Conservation (phyloP, 2,113 vertebrate species). For the Steatornis caripensis region DNA sequence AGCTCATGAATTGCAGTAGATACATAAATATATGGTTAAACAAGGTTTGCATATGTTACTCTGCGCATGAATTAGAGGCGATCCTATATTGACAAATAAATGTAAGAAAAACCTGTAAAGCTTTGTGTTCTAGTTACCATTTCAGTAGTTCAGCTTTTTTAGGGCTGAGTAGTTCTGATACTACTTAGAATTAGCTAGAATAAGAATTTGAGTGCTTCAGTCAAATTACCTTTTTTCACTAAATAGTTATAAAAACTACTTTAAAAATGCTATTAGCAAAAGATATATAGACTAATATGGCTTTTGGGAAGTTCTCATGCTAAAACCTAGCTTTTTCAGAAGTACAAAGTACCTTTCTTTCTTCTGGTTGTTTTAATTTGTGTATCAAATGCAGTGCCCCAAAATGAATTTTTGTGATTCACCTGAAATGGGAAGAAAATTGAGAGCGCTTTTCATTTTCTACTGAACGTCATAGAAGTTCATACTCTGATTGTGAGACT, state of each 20-base stretch:
- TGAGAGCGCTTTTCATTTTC: neutral
- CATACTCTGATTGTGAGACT: neutral
- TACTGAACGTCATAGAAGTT: neutral
- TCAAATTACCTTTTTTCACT: neutral
- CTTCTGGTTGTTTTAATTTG: neutral
- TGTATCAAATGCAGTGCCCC: neutral
- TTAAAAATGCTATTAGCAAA: neutral
- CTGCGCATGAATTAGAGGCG: neutral
- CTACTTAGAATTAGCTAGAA: neutral
- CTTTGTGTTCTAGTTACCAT: neutral
- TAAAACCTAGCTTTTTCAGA: neutral
- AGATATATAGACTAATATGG: neutral
- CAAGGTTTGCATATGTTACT: neutral
- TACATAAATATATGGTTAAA: neutral
- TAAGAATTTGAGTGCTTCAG: neutral
- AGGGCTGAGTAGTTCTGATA: neutral
- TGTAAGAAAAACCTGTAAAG: neutral
- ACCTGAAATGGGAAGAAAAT: neutral
- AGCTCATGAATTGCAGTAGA: neutral
- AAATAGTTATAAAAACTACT: neutral
- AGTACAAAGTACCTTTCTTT: neutral
- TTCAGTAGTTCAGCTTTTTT: neutral
- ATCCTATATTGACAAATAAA: neutral
- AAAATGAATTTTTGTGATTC: neutral
- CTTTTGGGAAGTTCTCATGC: neutral